phyloP scores from a whole-genome alignment of 2,797 vertebrate species.

The Buceros bicornis region DNA sequence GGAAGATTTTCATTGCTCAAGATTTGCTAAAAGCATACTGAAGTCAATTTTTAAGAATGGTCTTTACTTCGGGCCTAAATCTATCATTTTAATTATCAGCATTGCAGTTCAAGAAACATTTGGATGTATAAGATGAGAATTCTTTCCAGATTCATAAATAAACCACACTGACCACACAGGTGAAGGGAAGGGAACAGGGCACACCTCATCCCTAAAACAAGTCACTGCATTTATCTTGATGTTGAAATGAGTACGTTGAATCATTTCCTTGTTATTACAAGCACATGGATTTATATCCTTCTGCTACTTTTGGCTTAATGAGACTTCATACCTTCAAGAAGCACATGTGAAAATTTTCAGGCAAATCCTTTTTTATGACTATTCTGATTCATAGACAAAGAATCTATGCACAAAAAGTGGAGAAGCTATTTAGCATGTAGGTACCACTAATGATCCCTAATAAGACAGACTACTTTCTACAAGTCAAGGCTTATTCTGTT shows the following conservation, averaged over 20 bases:
- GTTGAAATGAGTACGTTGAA: neutral
- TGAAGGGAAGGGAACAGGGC: neutral
- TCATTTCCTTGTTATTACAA: neutral
- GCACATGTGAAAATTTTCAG: neutral
- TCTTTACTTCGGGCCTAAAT: neutral
- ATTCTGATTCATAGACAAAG: neutral
- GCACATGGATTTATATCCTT: neutral
- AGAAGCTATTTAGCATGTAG: neutral
- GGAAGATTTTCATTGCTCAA: neutral
- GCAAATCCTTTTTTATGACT: neutral
- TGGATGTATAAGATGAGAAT: neutral
- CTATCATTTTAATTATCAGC: neutral
- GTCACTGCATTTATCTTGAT: neutral
- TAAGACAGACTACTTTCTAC: neutral
- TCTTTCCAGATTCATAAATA: neutral
- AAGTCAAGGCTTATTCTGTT: neutral
- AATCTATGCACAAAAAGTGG: neutral
- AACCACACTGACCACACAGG: neutral
- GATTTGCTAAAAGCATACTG: neutral
- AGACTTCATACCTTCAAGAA: neutral
- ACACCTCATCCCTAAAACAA: slow-evolving; percentile 14
- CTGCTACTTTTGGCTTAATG: neutral
- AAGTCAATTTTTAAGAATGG: neutral
- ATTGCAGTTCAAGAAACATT: neutral
- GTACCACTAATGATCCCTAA: neutral